Evolutionary conservation across 2,113 vertebrate genomes (phyloP).

Genomic region (Anarrhichthys ocellatus): DNA sequence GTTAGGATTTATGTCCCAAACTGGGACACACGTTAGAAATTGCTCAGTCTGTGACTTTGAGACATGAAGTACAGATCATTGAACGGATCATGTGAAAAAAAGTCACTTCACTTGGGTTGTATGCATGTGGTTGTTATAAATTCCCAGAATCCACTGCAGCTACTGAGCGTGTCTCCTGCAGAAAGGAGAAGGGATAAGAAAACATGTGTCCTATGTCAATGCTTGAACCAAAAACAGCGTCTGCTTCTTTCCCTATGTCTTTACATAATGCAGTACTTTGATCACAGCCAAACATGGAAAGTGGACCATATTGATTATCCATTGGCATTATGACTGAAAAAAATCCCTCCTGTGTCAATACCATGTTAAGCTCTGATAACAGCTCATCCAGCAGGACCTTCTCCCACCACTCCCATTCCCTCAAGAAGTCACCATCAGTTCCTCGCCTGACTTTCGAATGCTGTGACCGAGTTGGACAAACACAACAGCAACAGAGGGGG

Average conservation of each 20-base stretch:
- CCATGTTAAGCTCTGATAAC: constrained; percentile 46
- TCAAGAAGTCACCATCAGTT: constrained; percentile 36
- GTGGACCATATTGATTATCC: constrained; percentile 38
- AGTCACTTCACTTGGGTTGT: constrained; percentile 15
- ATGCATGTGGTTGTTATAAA: constrained; percentile 27
- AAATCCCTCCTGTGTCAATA: constrained; percentile 32
- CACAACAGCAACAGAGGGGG: background rate
- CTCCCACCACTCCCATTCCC: constrained; percentile 23
- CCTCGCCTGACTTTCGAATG: constrained; percentile 32
- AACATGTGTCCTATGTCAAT: constrained; percentile 46
- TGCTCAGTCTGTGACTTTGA: constrained; percentile 28
- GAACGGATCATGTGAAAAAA: constrained; percentile 28
- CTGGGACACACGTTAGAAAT: constrained; percentile 11
- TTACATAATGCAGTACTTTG: constrained; percentile 49
- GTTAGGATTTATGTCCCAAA: constrained; percentile 31
- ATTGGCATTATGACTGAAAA: constrained; percentile 25
- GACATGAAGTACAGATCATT: constrained; percentile 23
- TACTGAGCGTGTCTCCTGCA: background rate
- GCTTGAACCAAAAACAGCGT: constrained; percentile 36
- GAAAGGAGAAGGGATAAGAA: constrained; percentile 26
- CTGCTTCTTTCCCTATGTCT: constrained; percentile 45
- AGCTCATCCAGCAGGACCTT: constrained; percentile 32
- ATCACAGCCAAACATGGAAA: constrained; percentile 38
- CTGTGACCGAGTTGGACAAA: constrained; percentile 2
- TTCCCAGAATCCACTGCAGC: constrained; percentile 39